Conservation (phyloP, 2,888 invertebrate genomes). For the Leucoptera coffeella region DNA sequence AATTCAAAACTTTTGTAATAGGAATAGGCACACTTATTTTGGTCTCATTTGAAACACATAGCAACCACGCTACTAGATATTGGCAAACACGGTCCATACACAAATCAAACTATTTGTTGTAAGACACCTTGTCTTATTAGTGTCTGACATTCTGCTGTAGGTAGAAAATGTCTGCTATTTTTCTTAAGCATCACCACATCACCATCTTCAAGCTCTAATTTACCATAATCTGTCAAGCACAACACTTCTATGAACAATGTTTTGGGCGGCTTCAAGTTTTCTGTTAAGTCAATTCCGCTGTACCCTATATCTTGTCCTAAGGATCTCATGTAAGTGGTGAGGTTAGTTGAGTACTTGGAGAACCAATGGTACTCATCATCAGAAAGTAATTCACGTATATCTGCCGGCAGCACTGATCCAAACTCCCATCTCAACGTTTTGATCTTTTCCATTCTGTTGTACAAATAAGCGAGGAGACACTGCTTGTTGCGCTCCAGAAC, state of each 20-base stretch:
- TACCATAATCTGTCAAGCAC: slow-evolving; percentile 87
- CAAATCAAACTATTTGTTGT: slow-evolving; percentile 58
- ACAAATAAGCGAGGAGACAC: slow-evolving; percentile 78
- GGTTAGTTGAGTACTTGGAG: slow-evolving; percentile 75
- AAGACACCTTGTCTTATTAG: slow-evolving; percentile 85
- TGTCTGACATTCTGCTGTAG: slow-evolving; percentile 83
- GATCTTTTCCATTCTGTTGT: slow-evolving; percentile 74
- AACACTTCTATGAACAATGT: slow-evolving; percentile 87
- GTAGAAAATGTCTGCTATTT: slow-evolving; percentile 86
- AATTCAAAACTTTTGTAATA: no score
- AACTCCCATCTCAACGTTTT: slow-evolving; percentile 92
- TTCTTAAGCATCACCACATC: slow-evolving; percentile 81
- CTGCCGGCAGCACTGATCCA: slow-evolving; percentile 83
- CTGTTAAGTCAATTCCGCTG: slow-evolving; percentile 78
- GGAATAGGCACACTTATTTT: neutral
- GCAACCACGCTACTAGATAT: neutral
- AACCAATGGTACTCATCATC: slow-evolving; percentile 86
- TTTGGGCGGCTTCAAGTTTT: slow-evolving; percentile 87
- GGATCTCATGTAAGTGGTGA: slow-evolving; percentile 86
- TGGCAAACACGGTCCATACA: slow-evolving; percentile 2
- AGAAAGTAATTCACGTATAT: slow-evolving; percentile 73
- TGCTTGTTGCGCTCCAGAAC: slow-evolving; percentile 85
- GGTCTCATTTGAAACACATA: neutral
- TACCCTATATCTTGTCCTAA: slow-evolving; percentile 67
- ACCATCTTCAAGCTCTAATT: slow-evolving; percentile 91